Evolutionary conservation across 2,113 vertebrate species (phyloP), one percentile per base, ranked within the genome.

Genomic region (Felis catus): DNA sequence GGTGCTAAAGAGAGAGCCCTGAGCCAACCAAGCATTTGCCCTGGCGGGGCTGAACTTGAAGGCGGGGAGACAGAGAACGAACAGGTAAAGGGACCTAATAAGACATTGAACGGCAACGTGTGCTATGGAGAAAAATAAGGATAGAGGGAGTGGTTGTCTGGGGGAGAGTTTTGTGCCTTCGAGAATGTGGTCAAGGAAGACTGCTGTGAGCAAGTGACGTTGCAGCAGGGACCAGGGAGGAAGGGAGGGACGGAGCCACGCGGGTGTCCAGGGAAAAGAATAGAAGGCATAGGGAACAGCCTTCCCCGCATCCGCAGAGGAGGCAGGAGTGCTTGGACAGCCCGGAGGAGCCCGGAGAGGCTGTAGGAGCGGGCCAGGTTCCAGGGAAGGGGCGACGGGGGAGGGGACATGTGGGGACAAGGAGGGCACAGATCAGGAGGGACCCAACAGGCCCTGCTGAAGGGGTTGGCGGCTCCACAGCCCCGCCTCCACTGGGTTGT

Each of bases 331-430:
- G 70, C 29, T 12, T 15, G 33, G 48, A 45, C 36, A 48, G 7
- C 76, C 3, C 5, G 10, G 21, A 23, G 14, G 53, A 51, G 39
- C 61, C 31, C 9, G 51, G 3, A 7, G 16, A 36, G 31, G 3
- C 31, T 29, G 11, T 19, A 76, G 14, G 29, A 53, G 3, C 8
- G 79, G 15, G 55, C 2, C 86, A 81, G 70, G 18, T 15, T 33
- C 8, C 45, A 6, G 92, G 2, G 23, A 1, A 9, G 4, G 29
- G 14, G 3, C 0, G 16, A 2, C 13, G 2, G 2, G 33, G 1
- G 25, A 0, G 0, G 25, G 33, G 27, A 4, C 3, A 63, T 1
- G 25, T 7, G 4, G 58, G 25, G 41, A 36, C 36, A 36, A 27
- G 10, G 19, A n/a, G 25, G 9, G 19, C 36, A 27, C 0, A 0